phyloP scores from a whole-genome alignment of 1,140 invertebrate species.

The Neodiprion fabricii region DNA sequence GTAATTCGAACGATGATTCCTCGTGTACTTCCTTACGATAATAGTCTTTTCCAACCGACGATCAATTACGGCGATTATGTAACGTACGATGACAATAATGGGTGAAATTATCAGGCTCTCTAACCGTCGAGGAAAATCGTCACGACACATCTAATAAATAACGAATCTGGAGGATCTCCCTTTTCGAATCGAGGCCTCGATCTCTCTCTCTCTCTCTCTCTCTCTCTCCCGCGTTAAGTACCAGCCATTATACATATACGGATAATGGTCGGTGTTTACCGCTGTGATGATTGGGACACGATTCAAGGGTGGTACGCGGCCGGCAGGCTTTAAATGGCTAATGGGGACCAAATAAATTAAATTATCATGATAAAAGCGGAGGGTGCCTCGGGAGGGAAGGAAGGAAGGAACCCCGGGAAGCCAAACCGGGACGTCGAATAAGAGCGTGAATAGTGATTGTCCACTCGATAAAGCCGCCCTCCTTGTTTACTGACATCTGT shows the following conservation, averaged over 20 bases:
- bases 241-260: conserved; percentile 10
- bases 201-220: not conserved
- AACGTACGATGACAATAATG: no score
- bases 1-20: no score
- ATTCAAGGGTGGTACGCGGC: conserved; percentile 47
- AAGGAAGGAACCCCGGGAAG: conserved; percentile 18
- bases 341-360: conserved; percentile 59
- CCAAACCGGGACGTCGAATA: conserved; percentile 23
- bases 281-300: conserved; percentile 48
- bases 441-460: conserved; percentile 52
- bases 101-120: no score
- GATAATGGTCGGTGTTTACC: conserved; percentile 55
- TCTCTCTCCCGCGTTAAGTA: conserved; percentile 40
- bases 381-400: conserved; percentile 15
- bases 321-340: conserved; percentile 50
- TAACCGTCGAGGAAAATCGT: no score
- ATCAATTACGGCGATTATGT: no score
- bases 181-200: not conserved
- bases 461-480: conserved; percentile 57
- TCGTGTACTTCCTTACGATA: no score
- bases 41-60: no score
- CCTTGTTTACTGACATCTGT: conserved; percentile 58
- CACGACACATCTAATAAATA: no score
- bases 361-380: conserved; percentile 57
- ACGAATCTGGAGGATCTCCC: no score